Conservation (phyloP, 1,140 invertebrate genomes). For the Homarus americanus region DNA sequence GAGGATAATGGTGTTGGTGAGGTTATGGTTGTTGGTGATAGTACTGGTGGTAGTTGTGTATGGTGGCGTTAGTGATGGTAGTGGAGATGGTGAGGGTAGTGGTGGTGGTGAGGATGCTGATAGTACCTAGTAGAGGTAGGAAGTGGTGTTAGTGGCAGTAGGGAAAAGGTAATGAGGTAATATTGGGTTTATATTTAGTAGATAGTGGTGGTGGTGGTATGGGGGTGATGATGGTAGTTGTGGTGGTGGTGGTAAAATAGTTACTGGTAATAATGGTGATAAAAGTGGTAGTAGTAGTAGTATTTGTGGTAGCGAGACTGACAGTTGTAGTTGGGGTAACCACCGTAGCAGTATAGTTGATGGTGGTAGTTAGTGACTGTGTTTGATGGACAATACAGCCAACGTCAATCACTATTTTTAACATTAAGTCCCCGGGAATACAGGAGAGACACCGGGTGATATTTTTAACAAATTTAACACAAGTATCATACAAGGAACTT, state of each 20-base stretch:
- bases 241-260: background rate
- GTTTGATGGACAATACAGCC: too few relatives aligned
- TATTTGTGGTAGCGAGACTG: background rate
- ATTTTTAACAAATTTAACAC: too few relatives aligned
- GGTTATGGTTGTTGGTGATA: background rate
- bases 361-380: too few relatives aligned
- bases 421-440: too few relatives aligned
- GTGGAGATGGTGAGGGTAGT: slow-evolving; percentile 1
- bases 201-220: background rate
- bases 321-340: too few relatives aligned
- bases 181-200: background rate
- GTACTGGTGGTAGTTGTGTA: background rate
- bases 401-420: too few relatives aligned
- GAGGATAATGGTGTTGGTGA: background rate
- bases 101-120: background rate
- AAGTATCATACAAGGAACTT: too few relatives aligned
- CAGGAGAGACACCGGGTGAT: too few relatives aligned
- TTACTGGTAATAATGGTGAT: background rate
- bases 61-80: too few relatives aligned
- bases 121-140: background rate
- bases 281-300: background rate
- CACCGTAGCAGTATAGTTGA: too few relatives aligned
- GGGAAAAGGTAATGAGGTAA: background rate
- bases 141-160: background rate
- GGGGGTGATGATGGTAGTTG: background rate